Evolutionary conservation across 2,797 vertebrate species (phyloP), one percentile per base, ranked within the genome.

Genomic region (Poeciliopsis presidionis): DNA sequence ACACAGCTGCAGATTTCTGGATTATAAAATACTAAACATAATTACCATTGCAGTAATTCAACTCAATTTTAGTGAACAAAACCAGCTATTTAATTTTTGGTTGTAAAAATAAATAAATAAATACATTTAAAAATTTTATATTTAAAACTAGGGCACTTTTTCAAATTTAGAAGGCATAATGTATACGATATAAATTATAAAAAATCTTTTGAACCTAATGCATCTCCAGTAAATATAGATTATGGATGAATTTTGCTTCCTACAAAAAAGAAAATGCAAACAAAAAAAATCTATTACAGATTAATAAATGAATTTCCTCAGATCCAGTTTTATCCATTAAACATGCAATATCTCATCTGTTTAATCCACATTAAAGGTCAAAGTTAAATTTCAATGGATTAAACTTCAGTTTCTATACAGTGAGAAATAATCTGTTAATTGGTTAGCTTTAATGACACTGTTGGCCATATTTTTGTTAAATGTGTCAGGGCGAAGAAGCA

Each of bases 261-360:
- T 45, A 9, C 43, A 70, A 41, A 70, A 28, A 70, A 25, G 28
- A 16, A 71, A 28, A 16, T 14, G 7, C 1, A 69, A 69, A 43
- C 39, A 71, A 71, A 16, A 14, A 61, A 16, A 70, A 71, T 46
- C 67, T 46, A 22, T 30, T 22, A 45, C 3, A 46, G n/a, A 71
- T 28, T 46, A 14, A 46, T 28, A 71, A 71, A 46, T 16, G 25
- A n/a, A 43, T 43, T 25, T 71, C 6, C 49, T 49, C 22, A 28
- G 11, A 25, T 33, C 41, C 22, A 72, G 8, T 49, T 47, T 25
- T 36, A 55, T 30, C 45, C 3, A 45, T 47, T 13, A 41, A 22
- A 61, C 45, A 11, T 33, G 20, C 13, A 22, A 45, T 12, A 72
- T 72, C 12, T 81, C 16, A 74, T 61, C 28, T 75, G 39, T 76